These are phyloP conservation scores for Euwallacea fornicatus DNA, from an alignment of 1,140 invertebrate species.

Conservation along the genomic window DNA sequence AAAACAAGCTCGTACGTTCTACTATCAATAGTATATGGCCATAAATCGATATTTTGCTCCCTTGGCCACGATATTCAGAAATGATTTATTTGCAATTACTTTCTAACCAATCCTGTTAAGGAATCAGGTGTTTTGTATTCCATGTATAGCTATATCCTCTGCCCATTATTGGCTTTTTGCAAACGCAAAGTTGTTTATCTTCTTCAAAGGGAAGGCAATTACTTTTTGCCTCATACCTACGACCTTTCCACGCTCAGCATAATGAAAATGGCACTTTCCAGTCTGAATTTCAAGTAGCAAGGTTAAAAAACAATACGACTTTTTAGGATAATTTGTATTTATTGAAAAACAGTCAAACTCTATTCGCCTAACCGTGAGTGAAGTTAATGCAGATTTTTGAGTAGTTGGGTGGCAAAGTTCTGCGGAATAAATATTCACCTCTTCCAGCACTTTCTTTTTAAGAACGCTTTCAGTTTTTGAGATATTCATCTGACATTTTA, in stretches of 20 bases:
- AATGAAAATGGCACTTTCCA: neutral
- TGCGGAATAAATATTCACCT: too few relatives aligned
- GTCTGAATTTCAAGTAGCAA: too few relatives aligned
- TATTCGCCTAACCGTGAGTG: too few relatives aligned
- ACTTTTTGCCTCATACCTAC: neutral
- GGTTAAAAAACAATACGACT: too few relatives aligned
- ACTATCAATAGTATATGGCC: neutral
- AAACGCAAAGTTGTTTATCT: neutral
- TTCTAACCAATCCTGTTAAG: neutral
- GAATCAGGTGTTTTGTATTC: conserved; percentile 1
- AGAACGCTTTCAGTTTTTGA: too few relatives aligned
- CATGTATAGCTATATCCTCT: neutral
- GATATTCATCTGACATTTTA: too few relatives aligned
- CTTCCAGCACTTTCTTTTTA: too few relatives aligned
- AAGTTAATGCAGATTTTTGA: too few relatives aligned
- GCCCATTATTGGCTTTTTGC: neutral
- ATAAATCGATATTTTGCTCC: neutral
- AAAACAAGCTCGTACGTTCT: neutral
- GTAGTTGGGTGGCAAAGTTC: too few relatives aligned
- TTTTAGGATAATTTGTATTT: too few relatives aligned
- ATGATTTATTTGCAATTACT: neutral
- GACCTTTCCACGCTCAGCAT: neutral
- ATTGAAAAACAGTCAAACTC: too few relatives aligned
- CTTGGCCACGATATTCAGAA: neutral
- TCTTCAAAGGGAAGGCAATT: conserved; percentile 4